Evolutionary conservation across 2,113 vertebrate species (phyloP).

Genomic region (Lagenorhynchus albirostris): DNA sequence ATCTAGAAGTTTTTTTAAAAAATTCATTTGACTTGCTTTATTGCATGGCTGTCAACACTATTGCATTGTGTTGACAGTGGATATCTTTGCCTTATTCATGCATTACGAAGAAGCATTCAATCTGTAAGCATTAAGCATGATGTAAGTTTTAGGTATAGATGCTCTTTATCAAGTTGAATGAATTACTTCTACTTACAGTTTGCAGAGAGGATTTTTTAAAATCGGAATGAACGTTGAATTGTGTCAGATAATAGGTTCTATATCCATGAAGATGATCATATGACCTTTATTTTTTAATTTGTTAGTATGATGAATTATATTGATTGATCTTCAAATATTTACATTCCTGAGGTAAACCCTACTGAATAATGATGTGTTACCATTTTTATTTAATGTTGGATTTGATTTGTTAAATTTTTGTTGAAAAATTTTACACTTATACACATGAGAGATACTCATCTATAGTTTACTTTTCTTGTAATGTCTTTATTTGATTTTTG

Average conservation of each 20-base stretch:
- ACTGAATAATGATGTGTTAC: neutral
- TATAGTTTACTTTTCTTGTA: neutral
- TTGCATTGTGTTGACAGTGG: neutral
- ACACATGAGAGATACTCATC: neutral
- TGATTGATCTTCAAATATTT: neutral
- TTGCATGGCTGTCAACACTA: neutral
- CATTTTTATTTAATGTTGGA: neutral
- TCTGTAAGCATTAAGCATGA: neutral
- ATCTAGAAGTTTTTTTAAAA: neutral
- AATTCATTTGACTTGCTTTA: neutral
- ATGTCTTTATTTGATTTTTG: neutral
- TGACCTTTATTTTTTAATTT: neutral
- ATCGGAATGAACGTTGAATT: neutral
- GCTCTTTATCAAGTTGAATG: neutral
- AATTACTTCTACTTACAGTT: neutral
- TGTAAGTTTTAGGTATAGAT: neutral
- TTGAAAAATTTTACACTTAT: neutral
- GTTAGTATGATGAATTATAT: neutral
- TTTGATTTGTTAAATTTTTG: neutral
- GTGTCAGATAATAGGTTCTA: neutral
- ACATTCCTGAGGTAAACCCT: neutral
- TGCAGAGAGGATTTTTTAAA: neutral
- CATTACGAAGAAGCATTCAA: neutral
- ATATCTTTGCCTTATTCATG: neutral
- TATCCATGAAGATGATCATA: neutral